Base-by-base conservation (phyloP, 2,797 vertebrate genomes). In the Urosaurus nigricauda region DNA sequence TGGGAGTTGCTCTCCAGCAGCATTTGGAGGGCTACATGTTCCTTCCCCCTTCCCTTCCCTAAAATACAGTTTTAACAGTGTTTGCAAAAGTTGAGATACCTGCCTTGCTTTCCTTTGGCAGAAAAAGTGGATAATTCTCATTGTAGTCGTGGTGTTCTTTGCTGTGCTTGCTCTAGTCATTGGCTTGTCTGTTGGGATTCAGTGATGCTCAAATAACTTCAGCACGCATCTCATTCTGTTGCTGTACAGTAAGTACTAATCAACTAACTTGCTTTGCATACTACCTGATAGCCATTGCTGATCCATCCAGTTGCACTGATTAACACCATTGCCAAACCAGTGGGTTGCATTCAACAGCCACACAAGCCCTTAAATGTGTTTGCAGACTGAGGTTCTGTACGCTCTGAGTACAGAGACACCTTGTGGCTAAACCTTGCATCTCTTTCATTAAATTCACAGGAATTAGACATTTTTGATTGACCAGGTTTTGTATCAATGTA, bases 121-220 rank as follows among this genome's bases (percentile, higher is more conserved):
- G 98, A 99, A 98, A 98, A 97, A 97, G 93, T 97, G 98, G 93
- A 97, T 98, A 95, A 96, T 98, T 95, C 97, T 97, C 87, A 95
- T 97, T 88, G 96, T 98, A 93, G 94, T 96, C 71, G 92, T 98
- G 97, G 97, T 97, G 94, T 96, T 98, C 94, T 93, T 98, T 93
- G 97, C 97, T 88, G 90, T 98, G 94, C 94, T 99, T 92, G 97
- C 96, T 94, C 97, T 99, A 93, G 98, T 98, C 92, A 96, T 99
- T 91, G 98, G 98, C 91, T 97, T 99, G 91, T 98, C 98, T 92
- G 97, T 98, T 56, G 98, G 98, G 96, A 95, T 98, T 95, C 95
- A 91, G 84, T 97, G 96, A 97, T 89, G 87, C 85, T 90, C 85
- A 91, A 94, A 93, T 94, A 86, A 86, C 90, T 40, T 81, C 93